Base-by-base conservation (phyloP, 1,140 invertebrate genomes). In the Zaprionus vittiger region DNA sequence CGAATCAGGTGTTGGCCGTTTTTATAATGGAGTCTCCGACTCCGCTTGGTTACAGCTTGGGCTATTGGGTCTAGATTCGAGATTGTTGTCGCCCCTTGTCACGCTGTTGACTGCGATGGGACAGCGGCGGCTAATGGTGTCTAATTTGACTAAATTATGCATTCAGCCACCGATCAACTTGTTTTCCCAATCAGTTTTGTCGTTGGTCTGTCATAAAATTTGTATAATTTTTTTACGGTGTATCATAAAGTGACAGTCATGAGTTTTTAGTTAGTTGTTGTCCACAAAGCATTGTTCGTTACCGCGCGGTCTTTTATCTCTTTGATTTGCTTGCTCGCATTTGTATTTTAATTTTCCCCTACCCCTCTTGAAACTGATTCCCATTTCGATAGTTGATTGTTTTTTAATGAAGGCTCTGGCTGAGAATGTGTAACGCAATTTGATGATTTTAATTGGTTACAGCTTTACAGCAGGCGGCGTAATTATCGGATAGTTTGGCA, bases 151-250 rank as follows among this genome's bases (percentile, higher is more conserved):
- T 90, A 90, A 87, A 76, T 89, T 89, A 90, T 90, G 65, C 81
- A 90, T 77, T 41, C 81, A 81, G 80, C 77, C 77, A 80, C 80
- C 73, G 73, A 69, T 87, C 83, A 82, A 86, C 83, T 86, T 86
- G 83, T 86, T 86, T 86, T 86, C 61, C 66, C 82, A 89, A 89
- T 89, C 84, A 89, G 79, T 90, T 89, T 89, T 84, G 84, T 89
- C 85, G 80, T 78, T 73, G 66, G 77, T 52, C 79, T 80, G 71
- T 89, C 85, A 90, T 89, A 89, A 89, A 89, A 89, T 89, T 89
- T 89, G 84, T 89, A 89, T 89, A 89, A 90, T 89, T 89, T 89
- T 89, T 89, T 90, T 75, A 79, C 78, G 41, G 41, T 6, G n/a
- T 84, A 77, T 63, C 52, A 73, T 76, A 90, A 89, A 90, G 81